Evolutionary conservation across 1,140 invertebrate species (phyloP).

Genomic region (Pseudomyrmex flavicornis): DNA sequence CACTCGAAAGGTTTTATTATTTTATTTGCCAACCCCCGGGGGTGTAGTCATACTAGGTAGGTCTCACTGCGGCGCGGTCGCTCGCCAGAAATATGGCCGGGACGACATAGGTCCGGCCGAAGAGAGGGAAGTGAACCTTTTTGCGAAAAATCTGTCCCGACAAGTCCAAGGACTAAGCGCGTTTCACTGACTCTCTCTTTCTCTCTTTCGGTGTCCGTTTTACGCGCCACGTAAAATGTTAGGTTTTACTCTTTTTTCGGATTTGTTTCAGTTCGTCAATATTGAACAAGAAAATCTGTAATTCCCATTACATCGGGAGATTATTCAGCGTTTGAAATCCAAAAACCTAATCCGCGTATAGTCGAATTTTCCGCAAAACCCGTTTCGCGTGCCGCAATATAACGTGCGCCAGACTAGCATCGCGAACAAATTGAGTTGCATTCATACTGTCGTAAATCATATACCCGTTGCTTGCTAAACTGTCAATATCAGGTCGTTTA

Average conservation of each 20-base stretch:
- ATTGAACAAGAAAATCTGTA: not conserved
- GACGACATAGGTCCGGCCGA: slow-evolving; percentile 9
- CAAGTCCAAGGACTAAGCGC: slow-evolving; percentile 1
- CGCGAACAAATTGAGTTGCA: slow-evolving; percentile 21
- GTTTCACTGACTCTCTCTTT: slow-evolving; percentile 11
- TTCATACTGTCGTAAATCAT: slow-evolving; percentile 59
- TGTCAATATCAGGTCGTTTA: slow-evolving; percentile 56
- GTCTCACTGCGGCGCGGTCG: slow-evolving; percentile 9
- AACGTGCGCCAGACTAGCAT: not conserved
- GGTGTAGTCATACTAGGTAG: slow-evolving; percentile 49
- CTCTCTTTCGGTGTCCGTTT: not conserved
- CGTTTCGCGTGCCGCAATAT: not conserved
- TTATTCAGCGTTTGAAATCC: too few species aligned
- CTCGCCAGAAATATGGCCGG: slow-evolving; percentile 49
- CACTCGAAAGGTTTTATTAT: slow-evolving; percentile 78
- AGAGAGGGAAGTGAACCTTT: not conserved
- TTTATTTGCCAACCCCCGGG: slow-evolving; percentile 73
- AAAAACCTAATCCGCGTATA: not conserved
- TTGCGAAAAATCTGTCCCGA: slow-evolving; percentile 31
- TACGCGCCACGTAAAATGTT: not conserved
- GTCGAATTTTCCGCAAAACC: slow-evolving; percentile 7
- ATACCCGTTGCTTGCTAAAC: slow-evolving; percentile 47
- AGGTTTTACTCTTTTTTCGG: too few species aligned
- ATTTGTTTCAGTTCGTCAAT: not conserved
- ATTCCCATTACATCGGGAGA: not conserved